Evolutionary conservation across 2,797 vertebrate species (phyloP), one percentile per base, ranked within the genome.

Genomic region (Avahi laniger): DNA sequence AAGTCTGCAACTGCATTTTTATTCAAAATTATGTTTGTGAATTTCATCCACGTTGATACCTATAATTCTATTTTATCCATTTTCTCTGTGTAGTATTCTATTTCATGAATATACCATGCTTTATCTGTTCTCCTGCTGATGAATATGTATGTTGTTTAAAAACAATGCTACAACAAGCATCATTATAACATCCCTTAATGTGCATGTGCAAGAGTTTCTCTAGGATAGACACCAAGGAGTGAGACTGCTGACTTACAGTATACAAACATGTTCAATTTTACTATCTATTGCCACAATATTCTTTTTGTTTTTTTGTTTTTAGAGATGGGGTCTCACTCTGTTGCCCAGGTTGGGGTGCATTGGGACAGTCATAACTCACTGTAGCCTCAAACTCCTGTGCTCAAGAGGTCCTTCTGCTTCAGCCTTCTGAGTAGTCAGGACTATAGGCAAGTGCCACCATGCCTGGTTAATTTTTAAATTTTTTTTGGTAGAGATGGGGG

Each of bases 201-300:
- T 93, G n/a, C 24, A 76, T 57, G 7, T 65, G 0, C n/a, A 84
- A 93, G 59, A 83, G 38, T 81, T 88, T 78, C 52, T 87, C 87
- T 93, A 75, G 28, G 59, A 92, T 12, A 84, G 72, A 75, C 33
- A 65, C 8, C 26, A 59, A 81, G 43, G 54, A 75, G 24, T 76
- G 43, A 80, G 10, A 88, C 22, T 91, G 78, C 72, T 96, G 72
- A 80, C 24, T 72, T 72, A 91, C 7, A 48, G 15, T 73, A 22
- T 93, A 75, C 17, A 50, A 89, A 30, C 52, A 92, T 88, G 38
- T 93, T 80, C 52, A 59, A 67, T 72, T 92, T 93, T 73, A 91
- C n/a, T 86, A 91, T 52, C 54, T 65, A 81, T 43, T 93, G 73
- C 41, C 67, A 81, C 30, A 35, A 50, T 81, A n/a, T 82, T n/a